Base-by-base conservation (phyloP, 2,888 invertebrate species). In the Oscheius sp. region DNA sequence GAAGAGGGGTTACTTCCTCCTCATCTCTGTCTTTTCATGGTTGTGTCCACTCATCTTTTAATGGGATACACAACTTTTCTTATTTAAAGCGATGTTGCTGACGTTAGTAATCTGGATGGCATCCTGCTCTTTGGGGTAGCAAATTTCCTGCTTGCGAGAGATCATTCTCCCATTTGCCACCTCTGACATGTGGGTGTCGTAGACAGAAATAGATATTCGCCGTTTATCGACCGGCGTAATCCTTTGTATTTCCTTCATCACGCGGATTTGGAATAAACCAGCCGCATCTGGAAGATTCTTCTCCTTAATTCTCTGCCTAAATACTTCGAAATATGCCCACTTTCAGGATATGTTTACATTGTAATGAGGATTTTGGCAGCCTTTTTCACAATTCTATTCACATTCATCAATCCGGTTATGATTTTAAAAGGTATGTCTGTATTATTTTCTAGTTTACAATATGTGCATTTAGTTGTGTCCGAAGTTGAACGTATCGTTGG, bases 331-430 rank as follows among this genome's bases (percentile, higher is more conserved):
- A 35, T 64, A 27, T 41, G 13, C 59, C 16, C 3, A 0, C 23
- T 52, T 49, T 66, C 55, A 45, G 69, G 56, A 23, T n/a, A 59
- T 58, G 59, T 13, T 70, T 77, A 76, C 68, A 71, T 71, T 76
- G 77, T 72, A 61, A 82, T 82, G 82, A 79, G 82, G 63, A 82
- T 82, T 64, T 74, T 82, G 59, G 77, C 82, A 49, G 82, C 82
- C 59, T 82, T 82, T 71, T 82, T 82, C 77, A 77, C 79, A 56
- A 80, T 82, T 70, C 77, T 82, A 49, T 82, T 82, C 76, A 79
- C 76, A n/a, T 82, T 82, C 75, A 82, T 82, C 74, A 82, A 82
- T 68, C 82, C 82, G 55, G 78, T 79, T 49, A 82, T 82, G 82
- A 75, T 82, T 29, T 69, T 80, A 46, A 82, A 80, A 73, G 76